A percentile compares a stretch with the other conserved stretches of the same genome.
phyloP scores from a whole-genome alignment of 2,113 vertebrate genomes.

The Microtus richardsoni region DNA sequence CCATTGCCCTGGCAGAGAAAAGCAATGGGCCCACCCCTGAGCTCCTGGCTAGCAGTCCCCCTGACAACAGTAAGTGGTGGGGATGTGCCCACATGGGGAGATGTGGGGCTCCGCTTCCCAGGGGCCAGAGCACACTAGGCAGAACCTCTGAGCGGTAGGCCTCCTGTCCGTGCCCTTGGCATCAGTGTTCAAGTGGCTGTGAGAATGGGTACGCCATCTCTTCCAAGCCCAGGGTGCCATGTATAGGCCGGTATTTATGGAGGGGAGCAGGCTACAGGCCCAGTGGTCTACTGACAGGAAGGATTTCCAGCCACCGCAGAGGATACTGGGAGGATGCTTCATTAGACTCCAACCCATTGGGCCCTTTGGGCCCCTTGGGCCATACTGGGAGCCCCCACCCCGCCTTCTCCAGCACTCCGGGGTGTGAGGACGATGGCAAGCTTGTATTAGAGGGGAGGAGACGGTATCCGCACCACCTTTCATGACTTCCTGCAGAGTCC shows the following conservation, averaged over 20 bases:
- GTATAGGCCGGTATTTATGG: accelerated
- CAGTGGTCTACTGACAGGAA: accelerated
- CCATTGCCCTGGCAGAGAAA: slow-evolving; percentile 93
- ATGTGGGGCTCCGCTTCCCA: no score
- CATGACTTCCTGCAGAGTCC: slow-evolving; percentile 89
- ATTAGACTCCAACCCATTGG: background rate
- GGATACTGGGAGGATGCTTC: no score
- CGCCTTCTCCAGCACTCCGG: background rate
- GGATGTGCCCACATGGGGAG: no score
- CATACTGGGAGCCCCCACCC: background rate
- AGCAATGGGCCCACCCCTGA: slow-evolving; percentile 90
- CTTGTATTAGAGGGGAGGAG: background rate
- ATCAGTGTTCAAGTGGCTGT: background rate
- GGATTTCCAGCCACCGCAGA: no score
- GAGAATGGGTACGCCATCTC: background rate
- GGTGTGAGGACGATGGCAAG: background rate
- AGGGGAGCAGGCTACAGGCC: background rate
- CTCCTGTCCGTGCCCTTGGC: background rate
- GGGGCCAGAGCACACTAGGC: no score
- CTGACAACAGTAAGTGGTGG: slow-evolving; percentile 93
- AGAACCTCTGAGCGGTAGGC: background rate
- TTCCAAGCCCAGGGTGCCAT: background rate
- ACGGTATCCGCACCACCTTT: slow-evolving; percentile 63
- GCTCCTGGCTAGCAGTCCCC: slow-evolving; percentile 89
- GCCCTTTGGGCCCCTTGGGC: background rate